Conservation (phyloP, 2,797 vertebrate genomes). For the Lithobates sylvaticus region DNA sequence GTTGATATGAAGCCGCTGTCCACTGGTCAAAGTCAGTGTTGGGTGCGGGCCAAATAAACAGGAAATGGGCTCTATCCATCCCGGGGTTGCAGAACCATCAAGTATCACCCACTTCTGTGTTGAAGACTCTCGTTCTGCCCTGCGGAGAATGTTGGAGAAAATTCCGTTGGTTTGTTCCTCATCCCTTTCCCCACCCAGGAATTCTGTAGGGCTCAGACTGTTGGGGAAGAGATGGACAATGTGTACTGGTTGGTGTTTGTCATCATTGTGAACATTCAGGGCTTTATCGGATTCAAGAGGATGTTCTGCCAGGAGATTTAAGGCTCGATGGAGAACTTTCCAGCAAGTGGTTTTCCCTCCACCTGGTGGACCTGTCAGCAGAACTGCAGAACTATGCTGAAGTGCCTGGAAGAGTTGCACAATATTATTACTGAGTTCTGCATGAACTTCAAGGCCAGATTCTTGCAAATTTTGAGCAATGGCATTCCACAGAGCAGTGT, state of each 20-base stretch:
- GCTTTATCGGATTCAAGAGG: accelerated
- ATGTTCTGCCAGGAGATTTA: slow-evolving; percentile 73
- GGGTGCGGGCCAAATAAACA: slow-evolving; percentile 73
- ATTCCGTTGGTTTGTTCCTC: slow-evolving; percentile 77
- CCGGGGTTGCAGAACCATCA: slow-evolving; percentile 77
- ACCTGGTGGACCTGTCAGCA: slow-evolving; percentile 84
- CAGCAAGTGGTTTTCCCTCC: slow-evolving; percentile 86
- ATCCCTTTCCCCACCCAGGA: slow-evolving; percentile 76
- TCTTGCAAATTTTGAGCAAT: slow-evolving; percentile 75
- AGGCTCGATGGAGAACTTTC: slow-evolving; percentile 76
- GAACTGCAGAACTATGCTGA: slow-evolving; percentile 70
- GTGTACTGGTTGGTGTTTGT: slow-evolving; percentile 68
- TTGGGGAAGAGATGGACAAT: slow-evolving; percentile 82
- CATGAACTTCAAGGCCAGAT: slow-evolving; percentile 68
- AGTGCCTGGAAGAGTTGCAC: slow-evolving; percentile 79
- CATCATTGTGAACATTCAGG: background rate
- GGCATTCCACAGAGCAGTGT: slow-evolving; percentile 67
- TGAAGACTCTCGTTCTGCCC: background rate
- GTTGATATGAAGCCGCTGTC: slow-evolving; percentile 73
- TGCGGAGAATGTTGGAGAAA: slow-evolving; percentile 68
- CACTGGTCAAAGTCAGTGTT: slow-evolving; percentile 76
- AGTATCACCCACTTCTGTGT: slow-evolving; percentile 83
- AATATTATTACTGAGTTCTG: slow-evolving; percentile 68
- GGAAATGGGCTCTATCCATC: slow-evolving; percentile 82
- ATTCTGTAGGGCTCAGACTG: slow-evolving; percentile 77